phyloP scores from a whole-genome alignment of 2,113 vertebrate species.

The Trogon surrucura region DNA sequence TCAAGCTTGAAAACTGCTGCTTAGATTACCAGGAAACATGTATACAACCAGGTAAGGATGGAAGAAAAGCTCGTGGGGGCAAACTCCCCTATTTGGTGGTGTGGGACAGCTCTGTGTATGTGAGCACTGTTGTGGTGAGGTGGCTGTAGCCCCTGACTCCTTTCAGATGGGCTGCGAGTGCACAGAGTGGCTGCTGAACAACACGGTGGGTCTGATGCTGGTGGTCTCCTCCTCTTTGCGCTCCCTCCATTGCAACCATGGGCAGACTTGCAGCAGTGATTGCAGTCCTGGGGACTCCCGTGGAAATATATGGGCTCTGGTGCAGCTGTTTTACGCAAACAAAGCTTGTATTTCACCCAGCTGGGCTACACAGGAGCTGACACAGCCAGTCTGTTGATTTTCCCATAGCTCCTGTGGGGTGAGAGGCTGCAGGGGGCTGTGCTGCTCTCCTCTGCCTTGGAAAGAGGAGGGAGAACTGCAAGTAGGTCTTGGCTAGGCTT shows the following conservation, averaged over 20 bases:
- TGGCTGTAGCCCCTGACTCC: background rate
- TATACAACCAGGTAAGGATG: conserved; percentile 76
- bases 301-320: background rate
- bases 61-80: background rate
- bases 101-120: accelerated
- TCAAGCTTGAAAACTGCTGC: conserved; percentile 82
- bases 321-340: background rate
- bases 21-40: conserved; percentile 81
- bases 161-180: background rate
- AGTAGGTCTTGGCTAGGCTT: background rate
- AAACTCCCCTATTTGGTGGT: background rate
- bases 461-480: background rate
- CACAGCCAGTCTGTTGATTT: background rate
- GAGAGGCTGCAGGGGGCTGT: background rate
- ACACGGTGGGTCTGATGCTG: background rate
- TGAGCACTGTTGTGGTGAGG: background rate
- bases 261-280: background rate
- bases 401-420: background rate
- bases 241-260: accelerated
- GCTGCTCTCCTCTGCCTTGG: background rate
- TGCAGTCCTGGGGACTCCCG: background rate
- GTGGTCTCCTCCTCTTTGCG: background rate
- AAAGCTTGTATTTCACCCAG: background rate
- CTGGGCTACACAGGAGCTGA: background rate
- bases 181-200: background rate